Conservation (phyloP, 2,888 invertebrate species). For the Agriopis aurantiaria region DNA sequence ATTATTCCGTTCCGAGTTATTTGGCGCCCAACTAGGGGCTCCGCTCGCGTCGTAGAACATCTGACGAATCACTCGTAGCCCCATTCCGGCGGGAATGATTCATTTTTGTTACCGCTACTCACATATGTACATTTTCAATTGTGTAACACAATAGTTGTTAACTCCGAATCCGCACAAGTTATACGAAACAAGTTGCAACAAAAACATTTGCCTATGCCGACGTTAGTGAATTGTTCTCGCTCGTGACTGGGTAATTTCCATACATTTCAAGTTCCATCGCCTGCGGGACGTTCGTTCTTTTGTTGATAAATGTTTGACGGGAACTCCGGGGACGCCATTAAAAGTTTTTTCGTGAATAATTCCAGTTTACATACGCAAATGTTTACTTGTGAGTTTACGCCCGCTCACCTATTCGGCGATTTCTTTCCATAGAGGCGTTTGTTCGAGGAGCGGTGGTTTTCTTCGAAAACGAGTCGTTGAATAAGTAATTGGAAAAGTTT, state of each 20-base stretch:
- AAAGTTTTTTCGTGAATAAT: constrained; percentile 87
- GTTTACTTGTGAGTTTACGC: constrained; percentile 84
- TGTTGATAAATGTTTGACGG: constrained; percentile 87
- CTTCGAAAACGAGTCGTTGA: constrained; percentile 73
- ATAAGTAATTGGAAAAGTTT: constrained; percentile 83
- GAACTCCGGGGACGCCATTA: constrained; percentile 86
- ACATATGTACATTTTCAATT: constrained; percentile 47
- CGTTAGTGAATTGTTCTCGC: constrained; percentile 86
- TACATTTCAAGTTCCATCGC: constrained; percentile 87
- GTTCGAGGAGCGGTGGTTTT: constrained; percentile 76
- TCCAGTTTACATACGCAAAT: constrained; percentile 87
- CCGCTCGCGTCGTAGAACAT: constrained; percentile 60
- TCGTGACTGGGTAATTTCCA: constrained; percentile 86
- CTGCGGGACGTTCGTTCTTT: constrained; percentile 87
- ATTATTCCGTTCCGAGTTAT: constrained; percentile 76
- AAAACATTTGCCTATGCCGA: constrained; percentile 85
- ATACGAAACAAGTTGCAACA: constrained; percentile 82
- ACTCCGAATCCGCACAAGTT: constrained; percentile 75
- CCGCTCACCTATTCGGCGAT: constrained; percentile 85
- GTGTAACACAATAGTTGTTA: constrained; percentile 65
- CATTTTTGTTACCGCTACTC: constrained; percentile 55
- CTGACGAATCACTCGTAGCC: constrained; percentile 67
- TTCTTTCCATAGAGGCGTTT: constrained; percentile 82
- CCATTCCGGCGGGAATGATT: constrained; percentile 55
- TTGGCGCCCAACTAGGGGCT: constrained; percentile 73